Percentiles rank a stretch among this genome's conserved stretches.
These are phyloP conservation scores for Aramus guarauna DNA, from an alignment of 2,113 vertebrate species.

Conservation along the genomic window DNA sequence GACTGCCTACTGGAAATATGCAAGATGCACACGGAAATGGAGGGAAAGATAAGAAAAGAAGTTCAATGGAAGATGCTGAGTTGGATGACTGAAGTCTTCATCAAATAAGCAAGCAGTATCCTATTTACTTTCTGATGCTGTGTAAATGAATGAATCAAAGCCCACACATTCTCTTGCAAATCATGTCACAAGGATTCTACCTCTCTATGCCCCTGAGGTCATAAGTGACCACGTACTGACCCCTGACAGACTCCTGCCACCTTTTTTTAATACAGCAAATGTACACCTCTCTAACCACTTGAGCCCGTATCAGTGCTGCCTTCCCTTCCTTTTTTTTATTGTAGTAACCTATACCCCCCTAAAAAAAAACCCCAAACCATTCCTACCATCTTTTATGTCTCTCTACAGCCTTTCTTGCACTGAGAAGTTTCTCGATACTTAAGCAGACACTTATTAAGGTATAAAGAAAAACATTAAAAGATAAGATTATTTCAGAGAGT, in stretches of 20 bases:
- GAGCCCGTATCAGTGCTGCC: neutral
- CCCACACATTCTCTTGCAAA: slow-evolving; percentile 11
- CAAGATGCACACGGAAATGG: neutral
- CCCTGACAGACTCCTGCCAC: neutral
- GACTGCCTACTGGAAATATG: neutral
- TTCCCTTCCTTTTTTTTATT: neutral
- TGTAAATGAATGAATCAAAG: neutral
- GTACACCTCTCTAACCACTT: neutral
- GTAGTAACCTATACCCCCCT: neutral
- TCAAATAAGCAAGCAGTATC: neutral
- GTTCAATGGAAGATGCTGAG: neutral
- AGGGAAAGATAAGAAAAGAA: neutral
- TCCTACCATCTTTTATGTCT: neutral
- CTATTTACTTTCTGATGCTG: neutral
- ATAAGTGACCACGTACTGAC: neutral
- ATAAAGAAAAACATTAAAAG: neutral
- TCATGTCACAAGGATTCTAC: neutral
- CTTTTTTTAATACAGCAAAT: neutral
- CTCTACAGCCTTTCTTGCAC: neutral
- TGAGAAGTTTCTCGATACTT: neutral
- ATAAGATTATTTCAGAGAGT: neutral
- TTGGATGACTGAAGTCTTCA: neutral
- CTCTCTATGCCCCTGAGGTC: neutral
- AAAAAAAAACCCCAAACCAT: neutral
- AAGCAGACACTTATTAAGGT: neutral